A percentile compares a stretch with the other conserved stretches of the same genome.
Evolutionary conservation across 2,113 vertebrate genomes (phyloP).

Genomic region (Motacilla alba): DNA sequence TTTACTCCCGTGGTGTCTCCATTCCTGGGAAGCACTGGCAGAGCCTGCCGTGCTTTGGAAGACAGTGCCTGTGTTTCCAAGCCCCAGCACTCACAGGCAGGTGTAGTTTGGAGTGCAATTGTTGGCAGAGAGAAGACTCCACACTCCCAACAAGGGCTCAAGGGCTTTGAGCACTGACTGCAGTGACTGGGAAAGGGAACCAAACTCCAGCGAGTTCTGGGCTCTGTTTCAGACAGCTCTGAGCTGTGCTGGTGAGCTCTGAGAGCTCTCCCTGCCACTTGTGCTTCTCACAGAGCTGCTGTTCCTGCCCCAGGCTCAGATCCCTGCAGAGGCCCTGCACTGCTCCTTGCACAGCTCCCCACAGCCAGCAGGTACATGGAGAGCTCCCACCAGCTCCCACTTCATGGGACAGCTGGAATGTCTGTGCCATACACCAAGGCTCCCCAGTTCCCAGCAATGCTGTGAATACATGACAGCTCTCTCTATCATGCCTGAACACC

Average conservation of each 20-base stretch:
- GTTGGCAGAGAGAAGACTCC: not conserved
- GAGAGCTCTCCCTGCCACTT: not conserved
- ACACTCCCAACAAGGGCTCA: not conserved
- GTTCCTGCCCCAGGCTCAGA: not conserved
- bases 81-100: not conserved
- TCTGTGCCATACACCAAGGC: not conserved
- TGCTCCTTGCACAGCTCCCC: not conserved
- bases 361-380: not conserved
- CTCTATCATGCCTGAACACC: not conserved
- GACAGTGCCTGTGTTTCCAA: not conserved
- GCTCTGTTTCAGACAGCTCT: not conserved
- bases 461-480: not conserved
- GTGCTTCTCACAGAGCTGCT: not conserved
- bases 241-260: not conserved
- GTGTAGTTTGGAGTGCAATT: not conserved
- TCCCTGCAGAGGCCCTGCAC: not conserved
- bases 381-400: not conserved
- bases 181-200: not conserved
- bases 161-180: not conserved
- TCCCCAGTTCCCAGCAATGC: not conserved
- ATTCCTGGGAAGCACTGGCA: not conserved
- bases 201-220: not conserved
- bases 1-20: not conserved
- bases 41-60: not conserved
- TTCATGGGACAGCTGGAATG: not conserved